Evolutionary conservation across 2,888 invertebrate species (phyloP).

Genomic region (Stenichneumon culpator): DNA sequence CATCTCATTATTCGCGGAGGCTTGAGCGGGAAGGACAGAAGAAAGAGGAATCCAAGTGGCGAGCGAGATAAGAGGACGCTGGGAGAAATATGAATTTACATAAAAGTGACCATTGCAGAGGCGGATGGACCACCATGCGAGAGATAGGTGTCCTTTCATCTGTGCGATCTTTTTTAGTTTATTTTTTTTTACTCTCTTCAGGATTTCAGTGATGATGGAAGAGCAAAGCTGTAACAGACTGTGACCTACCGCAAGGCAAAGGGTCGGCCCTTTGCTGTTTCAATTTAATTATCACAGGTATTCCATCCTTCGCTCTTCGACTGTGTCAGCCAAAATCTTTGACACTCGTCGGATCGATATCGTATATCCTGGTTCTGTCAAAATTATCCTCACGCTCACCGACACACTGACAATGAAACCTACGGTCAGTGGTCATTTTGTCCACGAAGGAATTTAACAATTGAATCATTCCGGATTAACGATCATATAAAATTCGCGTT

Average conservation of each 20-base stretch:
- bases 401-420: neutral
- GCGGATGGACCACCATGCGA: neutral
- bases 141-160: neutral
- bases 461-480: conserved; percentile 15
- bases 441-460: conserved; percentile 7
- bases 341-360: conserved; percentile 21
- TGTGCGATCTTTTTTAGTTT: neutral
- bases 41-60: neutral
- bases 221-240: neutral
- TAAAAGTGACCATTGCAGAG: neutral
- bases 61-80: conserved; percentile 8
- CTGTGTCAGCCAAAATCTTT: conserved; percentile 4
- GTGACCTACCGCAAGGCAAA: conserved; percentile 8
- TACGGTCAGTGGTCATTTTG: neutral
- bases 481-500: conserved; percentile 16
- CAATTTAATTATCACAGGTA: conserved; percentile 17
- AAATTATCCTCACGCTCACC: neutral
- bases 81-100: neutral
- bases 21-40: neutral
- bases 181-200: neutral
- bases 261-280: neutral
- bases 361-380: neutral
- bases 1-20: conserved; percentile 38
- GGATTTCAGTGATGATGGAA: neutral
- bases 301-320: conserved; percentile 1